Conservation (phyloP, 2,797 vertebrate species). For the Smutsia gigantea region DNA sequence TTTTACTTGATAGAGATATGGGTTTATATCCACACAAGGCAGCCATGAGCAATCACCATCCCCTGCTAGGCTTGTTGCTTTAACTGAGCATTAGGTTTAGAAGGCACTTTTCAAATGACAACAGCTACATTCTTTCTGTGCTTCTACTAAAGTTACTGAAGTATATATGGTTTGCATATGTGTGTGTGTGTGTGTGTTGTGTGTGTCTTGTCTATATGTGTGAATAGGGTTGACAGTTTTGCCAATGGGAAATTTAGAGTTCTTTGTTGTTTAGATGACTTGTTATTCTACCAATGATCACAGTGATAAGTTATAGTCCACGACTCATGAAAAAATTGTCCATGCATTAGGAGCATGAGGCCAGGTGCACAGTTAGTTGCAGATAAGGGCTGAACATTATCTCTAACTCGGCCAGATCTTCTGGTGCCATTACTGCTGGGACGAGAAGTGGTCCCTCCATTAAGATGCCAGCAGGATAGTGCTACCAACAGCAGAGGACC, state of each 20-base stretch:
- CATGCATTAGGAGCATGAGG: not conserved
- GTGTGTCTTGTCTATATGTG: not conserved
- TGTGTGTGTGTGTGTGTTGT: not conserved
- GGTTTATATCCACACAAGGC: not conserved
- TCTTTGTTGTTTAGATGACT: not conserved
- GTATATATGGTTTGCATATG: too few relatives aligned
- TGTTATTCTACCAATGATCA: not conserved
- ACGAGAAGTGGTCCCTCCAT: not conserved
- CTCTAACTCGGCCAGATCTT: not conserved
- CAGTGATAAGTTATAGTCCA: not conserved
- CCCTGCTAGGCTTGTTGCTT: not conserved
- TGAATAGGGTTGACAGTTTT: not conserved
- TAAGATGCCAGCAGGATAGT: not conserved
- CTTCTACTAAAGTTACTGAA: not conserved
- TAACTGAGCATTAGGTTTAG: not conserved
- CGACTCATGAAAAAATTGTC: not conserved
- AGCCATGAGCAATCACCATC: fast-evolving
- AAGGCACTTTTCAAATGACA: not conserved
- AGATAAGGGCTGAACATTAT: not conserved
- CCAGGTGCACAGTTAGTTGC: not conserved
- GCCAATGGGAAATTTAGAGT: not conserved
- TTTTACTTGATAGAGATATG: not conserved
- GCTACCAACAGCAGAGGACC: not conserved
- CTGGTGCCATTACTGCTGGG: not conserved
- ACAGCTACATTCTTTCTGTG: not conserved